Conservation (phyloP, 2,888 invertebrate genomes). For the Lycaena phlaeas region DNA sequence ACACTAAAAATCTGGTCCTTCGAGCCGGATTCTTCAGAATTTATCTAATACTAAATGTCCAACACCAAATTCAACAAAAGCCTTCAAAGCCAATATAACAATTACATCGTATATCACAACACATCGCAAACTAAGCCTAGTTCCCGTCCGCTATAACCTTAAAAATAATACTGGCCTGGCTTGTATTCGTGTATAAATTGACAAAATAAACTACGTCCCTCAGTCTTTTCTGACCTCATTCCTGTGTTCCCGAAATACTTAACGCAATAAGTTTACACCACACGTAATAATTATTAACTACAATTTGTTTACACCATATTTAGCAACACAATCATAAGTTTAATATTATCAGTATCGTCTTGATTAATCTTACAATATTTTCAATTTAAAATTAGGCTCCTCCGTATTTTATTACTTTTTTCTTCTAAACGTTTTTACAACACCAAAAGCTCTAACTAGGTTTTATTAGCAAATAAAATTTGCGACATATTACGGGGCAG, state of each 20-base stretch:
- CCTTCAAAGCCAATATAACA: conserved; percentile 1
- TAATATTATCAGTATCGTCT: too few relatives aligned
- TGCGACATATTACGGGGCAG: too few relatives aligned
- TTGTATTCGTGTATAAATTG: neutral
- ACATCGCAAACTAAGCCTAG: conserved; percentile 1
- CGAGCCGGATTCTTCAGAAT: neutral
- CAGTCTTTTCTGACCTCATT: neutral
- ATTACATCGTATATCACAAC: conserved; percentile 5
- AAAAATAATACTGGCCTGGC: conserved; percentile 11
- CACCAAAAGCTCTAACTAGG: too few relatives aligned
- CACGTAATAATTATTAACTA: too few relatives aligned
- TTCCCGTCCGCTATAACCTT: neutral
- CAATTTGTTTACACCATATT: too few relatives aligned
- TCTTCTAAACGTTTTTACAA: too few relatives aligned
- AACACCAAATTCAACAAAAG: conserved; percentile 7
- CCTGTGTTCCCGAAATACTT: neutral
- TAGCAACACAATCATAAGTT: too few relatives aligned
- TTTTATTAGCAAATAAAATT: too few relatives aligned
- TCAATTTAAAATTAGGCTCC: too few relatives aligned
- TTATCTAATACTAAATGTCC: neutral
- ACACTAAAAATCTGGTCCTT: neutral
- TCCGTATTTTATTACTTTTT: too few relatives aligned
- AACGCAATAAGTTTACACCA: too few relatives aligned
- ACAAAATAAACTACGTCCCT: neutral
- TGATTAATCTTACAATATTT: too few relatives aligned